Base-by-base conservation (phyloP, 1,140 invertebrate species). In the Hyposmocoma kahamanoa region DNA sequence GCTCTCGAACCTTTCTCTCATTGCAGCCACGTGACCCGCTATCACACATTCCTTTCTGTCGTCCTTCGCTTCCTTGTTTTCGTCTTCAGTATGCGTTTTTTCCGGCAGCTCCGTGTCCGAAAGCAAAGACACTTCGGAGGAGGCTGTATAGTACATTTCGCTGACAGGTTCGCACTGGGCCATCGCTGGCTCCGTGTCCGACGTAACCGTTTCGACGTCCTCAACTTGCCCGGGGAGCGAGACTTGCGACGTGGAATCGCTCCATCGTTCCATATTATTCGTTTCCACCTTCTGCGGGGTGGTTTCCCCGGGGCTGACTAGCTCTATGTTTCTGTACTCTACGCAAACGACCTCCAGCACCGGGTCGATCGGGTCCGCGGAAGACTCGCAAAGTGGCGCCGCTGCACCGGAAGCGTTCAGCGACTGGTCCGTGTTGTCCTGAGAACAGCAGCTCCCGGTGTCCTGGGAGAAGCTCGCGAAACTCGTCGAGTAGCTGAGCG, bases 1-100 rank as follows among this genome's bases (percentile, higher is more conserved):
- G 24, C 77, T 86, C 56, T 87, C 86, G 57, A 86, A 87, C 9
- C 77, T 61, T 34, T 86, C 84, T 13, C 84, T 51, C 86, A 87
- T 86, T 9, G 86, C 86, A 0, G 86, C 86, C 52, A 87, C 86
- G 61, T 87, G 86, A 6, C 86, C 86, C 1, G 86, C 78, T 48
- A 78, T 70, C 32, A 78, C 75, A 22, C 67, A 62, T 22, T 71
- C 58, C 41, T 71, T 57, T 34, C 47, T 64, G 20, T 69, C 66
- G 20, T 66, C 70, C 20, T 51, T 53, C 8, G 61, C 41, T 15
- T 30, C 55, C 6, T 67, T 63, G 38, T 49, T 51, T 5, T 66
- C 65, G 1, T 69, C 72, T 8, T 38, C 53, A 5, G 56, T 50
- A 13, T 21, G 38, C 24, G 53, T 59, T 3, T 54, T 59, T 2